Base-by-base conservation (phyloP, 1,140 invertebrate species). In the Muscidifurax raptorellus region DNA sequence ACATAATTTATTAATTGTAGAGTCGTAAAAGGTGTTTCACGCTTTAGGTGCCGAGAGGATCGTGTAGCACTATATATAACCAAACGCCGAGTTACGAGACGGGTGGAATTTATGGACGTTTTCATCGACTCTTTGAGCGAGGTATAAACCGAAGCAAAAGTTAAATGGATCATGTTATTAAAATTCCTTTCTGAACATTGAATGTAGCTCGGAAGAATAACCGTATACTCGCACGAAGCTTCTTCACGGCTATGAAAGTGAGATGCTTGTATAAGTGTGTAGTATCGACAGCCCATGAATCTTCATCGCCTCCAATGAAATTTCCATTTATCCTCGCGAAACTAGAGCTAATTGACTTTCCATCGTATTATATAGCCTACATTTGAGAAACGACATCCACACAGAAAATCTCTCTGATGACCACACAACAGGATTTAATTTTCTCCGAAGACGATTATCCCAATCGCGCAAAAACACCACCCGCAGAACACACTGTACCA, bases 271-370 rank as follows among this genome's bases (percentile, higher is more conserved):
- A 59, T 1, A 5, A n/a, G 44, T 9, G 44, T 5, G 15, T 18
- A 52, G 13, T 52, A 22, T 40, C 5, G 5, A 18, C 9, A 52
- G 18, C 4, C 13, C 18, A 52, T 52, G 47, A 52, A 52, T 52
- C 47, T 52, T 52, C 18, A 13, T 1, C 13, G 52, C 18, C 52
- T 18, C n/a, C 6, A 22, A 59, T 59, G 22, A 52, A 52, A 77
- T 40, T 76, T 44, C 75, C 75, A 40, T 52, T 77, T 77, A 77
- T 77, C 25, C 44, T 10, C 52, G 30, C 9, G 71, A 72, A 28
- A 27, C 44, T 59, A 59, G 22, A 59, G 6, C 52, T 59, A 59
- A 59, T 59, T n/a, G 52, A 59, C 52, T 22, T 59, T 59, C 52
- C 18, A 59, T 18, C 44, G 10, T 15, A 13, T 2, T 15, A 13